Evolutionary conservation across 2,113 vertebrate species (phyloP), one percentile per base, ranked within the genome.

Genomic region (Zingel zingel): DNA sequence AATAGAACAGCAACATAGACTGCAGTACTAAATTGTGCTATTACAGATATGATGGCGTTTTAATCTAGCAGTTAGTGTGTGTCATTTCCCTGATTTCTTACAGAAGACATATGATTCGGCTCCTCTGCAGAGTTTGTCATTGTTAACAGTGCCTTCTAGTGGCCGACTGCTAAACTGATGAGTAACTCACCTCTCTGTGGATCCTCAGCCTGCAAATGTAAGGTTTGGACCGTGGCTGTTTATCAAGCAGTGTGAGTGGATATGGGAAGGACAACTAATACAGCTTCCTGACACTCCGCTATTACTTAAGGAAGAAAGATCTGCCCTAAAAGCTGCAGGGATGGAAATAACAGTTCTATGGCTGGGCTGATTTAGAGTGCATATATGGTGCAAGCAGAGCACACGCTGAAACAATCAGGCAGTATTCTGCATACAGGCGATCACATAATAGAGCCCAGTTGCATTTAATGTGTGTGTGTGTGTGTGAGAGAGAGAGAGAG

Each of bases 131-230:
- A 33, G 47, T 72, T 91, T 93, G 79, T 39, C 91, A 72, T 91
- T 96, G 95, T 82, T 95, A 94, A 94, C 89, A 96, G 95, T 90
- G 89, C 94, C 95, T 91, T 92, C 95, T 95, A 94, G 93, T 92
- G 95, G 92, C 27, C 79, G 54, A 18, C 43, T 36, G 23, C 18
- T 25, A 3, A 64, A 91, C 66, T 36, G 12, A 9, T 8, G 15
- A 69, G 33, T 36, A 47, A 74, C 75, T 66, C 77, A 19, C 56
- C 33, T 39, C 54, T 76, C 47, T 25, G 4, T 33, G 51, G 53
- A 69, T 73, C 64, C n/a, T 68, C 6, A 67, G 30, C 15, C 65
- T 72, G 15, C 25, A 71, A 10, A 61, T 39, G 54, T 50, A 59
- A 30, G 33, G 23, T 81, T 45, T 66, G 36, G 19, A 67, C 63